These are phyloP conservation scores for Cyprinus carpio DNA, from an alignment of 2,113 vertebrate species.

Conservation along the genomic window DNA sequence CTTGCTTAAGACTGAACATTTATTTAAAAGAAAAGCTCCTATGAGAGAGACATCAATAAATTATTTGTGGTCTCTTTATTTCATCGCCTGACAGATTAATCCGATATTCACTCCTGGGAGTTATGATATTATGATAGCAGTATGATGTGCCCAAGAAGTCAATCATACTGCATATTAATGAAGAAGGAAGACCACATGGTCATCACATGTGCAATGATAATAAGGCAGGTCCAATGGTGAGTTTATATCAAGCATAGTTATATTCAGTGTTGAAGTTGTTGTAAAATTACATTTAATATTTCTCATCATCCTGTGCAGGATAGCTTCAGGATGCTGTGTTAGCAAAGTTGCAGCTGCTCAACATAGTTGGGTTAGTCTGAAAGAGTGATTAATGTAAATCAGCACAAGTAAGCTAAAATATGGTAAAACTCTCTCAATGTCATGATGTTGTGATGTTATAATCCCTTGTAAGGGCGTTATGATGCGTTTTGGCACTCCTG, in stretches of 20 bases:
- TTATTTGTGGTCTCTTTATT: slow-evolving; percentile 53
- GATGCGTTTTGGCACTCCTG: slow-evolving; percentile 45
- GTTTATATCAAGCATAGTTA: background rate
- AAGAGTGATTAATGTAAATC: background rate
- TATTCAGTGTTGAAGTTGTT: background rate
- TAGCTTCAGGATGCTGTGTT: background rate
- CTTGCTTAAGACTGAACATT: slow-evolving; percentile 36
- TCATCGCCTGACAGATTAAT: slow-evolving; percentile 56
- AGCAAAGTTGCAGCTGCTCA: background rate
- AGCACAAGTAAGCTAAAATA: background rate
- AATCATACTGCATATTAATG: slow-evolving; percentile 32
- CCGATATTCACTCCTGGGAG: slow-evolving; percentile 54
- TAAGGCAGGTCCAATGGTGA: background rate
- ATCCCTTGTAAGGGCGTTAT: slow-evolving; percentile 24
- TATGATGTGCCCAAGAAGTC: background rate
- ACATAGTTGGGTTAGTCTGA: background rate
- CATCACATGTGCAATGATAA: slow-evolving; percentile 19
- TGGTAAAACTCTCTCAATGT: background rate
- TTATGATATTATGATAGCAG: slow-evolving; percentile 29
- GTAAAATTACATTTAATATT: too few relatives aligned
- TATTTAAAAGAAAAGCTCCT: slow-evolving; percentile 42
- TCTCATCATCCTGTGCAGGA: background rate
- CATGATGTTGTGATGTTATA: slow-evolving; percentile 56
- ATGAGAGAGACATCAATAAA: slow-evolving; percentile 51
- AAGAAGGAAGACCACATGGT: slow-evolving; percentile 40